Percentiles rank a stretch among this genome's conserved stretches.
These are phyloP conservation scores for Ariolimax columbianus DNA, from an alignment of 2,888 invertebrate species.

Conservation along the genomic window DNA sequence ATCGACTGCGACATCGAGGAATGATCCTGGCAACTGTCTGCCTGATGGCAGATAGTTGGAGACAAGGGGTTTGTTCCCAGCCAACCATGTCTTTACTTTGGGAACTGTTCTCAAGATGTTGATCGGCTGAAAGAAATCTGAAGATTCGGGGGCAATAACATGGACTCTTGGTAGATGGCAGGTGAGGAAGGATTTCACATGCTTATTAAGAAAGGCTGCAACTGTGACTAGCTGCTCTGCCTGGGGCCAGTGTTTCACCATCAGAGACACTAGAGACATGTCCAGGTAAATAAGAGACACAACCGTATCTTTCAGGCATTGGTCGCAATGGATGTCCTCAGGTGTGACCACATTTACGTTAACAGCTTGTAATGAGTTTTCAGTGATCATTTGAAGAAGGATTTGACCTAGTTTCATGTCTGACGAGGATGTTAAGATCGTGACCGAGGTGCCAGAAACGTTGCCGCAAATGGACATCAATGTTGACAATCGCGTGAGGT, in stretches of 20 bases:
- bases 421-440: not conserved
- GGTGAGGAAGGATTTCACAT: not conserved
- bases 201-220: not conserved
- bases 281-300: not conserved
- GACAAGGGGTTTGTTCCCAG: slow-evolving; percentile 10
- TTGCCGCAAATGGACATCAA: not conserved
- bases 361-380: not conserved
- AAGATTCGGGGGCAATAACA: not conserved
- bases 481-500: not conserved
- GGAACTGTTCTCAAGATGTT: slow-evolving; percentile 25
- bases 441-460: not conserved
- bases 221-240: not conserved
- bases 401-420: not conserved
- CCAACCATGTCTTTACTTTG: slow-evolving; percentile 29
- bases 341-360: not conserved
- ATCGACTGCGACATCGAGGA: slow-evolving; percentile 18
- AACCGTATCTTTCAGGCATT: not conserved
- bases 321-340: not conserved
- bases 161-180: not conserved
- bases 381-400: not conserved
- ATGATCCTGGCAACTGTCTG: not conserved
- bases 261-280: slow-evolving; percentile 30
- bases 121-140: slow-evolving; percentile 19
- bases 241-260: not conserved
- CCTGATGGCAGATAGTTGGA: slow-evolving; percentile 13